These are phyloP conservation scores for Diogma glabrata DNA, from an alignment of 2,888 invertebrate genomes.

Conservation along the genomic window DNA sequence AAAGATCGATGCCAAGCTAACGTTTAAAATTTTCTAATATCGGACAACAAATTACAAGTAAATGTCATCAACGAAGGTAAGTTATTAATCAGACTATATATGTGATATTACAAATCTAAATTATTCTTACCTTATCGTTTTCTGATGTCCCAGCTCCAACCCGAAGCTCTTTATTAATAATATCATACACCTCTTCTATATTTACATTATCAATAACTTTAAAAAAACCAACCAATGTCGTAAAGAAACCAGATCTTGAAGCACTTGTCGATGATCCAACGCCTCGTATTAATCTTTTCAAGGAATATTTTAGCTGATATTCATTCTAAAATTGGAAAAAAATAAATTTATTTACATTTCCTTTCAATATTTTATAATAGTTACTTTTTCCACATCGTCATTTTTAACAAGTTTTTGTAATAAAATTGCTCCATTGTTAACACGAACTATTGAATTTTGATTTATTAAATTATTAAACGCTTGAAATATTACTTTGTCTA, in stretches of 20 bases:
- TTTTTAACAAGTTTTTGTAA: constrained; percentile 23
- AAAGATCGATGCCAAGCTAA: too few relatives aligned
- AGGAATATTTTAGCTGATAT: constrained; percentile 51
- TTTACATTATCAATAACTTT: constrained; percentile 30
- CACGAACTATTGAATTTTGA: constrained; percentile 21
- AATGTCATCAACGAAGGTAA: too few relatives aligned
- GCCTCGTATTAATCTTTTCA: constrained; percentile 58
- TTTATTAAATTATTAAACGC: constrained; percentile 26
- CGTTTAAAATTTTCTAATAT: too few relatives aligned
- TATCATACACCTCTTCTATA: constrained; percentile 42
- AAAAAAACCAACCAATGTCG: constrained; percentile 52
- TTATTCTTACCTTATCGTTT: constrained; percentile 22
- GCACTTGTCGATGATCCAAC: constrained; percentile 53
- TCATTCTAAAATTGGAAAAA: constrained; percentile 24
- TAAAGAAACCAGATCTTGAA: constrained; percentile 56
- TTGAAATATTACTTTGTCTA: constrained; percentile 24
- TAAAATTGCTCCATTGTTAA: constrained; percentile 23
- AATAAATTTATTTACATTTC: too few relatives aligned
- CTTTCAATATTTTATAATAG: not conserved
- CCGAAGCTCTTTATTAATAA: constrained; percentile 54
- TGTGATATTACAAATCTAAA: not conserved
- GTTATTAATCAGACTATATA: too few relatives aligned
- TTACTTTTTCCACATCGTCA: constrained; percentile 24
- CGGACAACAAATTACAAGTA: too few relatives aligned
- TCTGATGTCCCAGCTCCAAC: constrained; percentile 39